Evolutionary conservation across 2,888 invertebrate genomes (phyloP), one percentile per base, ranked within the genome.

Genomic region (Spodoptera littoralis): DNA sequence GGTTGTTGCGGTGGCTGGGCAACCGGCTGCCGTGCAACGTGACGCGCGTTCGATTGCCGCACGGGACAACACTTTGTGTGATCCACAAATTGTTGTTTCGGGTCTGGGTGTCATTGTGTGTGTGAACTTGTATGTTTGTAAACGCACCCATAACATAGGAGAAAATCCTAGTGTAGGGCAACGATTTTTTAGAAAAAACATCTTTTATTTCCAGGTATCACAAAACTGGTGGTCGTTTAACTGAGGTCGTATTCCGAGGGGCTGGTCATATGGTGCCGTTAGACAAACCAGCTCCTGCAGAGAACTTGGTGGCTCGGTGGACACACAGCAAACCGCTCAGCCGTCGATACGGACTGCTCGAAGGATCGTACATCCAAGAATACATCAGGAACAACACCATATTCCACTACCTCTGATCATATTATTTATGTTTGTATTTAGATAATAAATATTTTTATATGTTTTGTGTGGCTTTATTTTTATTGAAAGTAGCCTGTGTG

Each of bases 191-290:
- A n/a, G n/a, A n/a, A n/a, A n/a, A n/a, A n/a, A n/a, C n/a, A n/a
- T n/a, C 18, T 18, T 18, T 18, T 18, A 18, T 18, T 60, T 52
- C 8, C 64, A 96, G 96, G 4, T 96, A 96, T 81, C 88, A 92
- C 50, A 96, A 95, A 78, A 90, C 88, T 11, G 95, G 95, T 0
- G 95, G 95, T 1, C 91, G 91, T 13, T 87, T 96, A 12, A 95
- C 95, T 0, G 96, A 96, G 80, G 93, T 95, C 11, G 84, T 96
- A 51, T 86, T 96, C 6, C 90, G 96, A 8, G 95, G 96, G 55
- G 96, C 96, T 0, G 96, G 97, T 0, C 96, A 97, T 85, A 95
- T 96, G 95, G 96, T 95, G 2, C 96, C 96, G 0, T 68, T 93
- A 22, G 96, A 96, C 87, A 92, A 95, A 67, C 96, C 96, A 0